Conservation (phyloP, 2,888 invertebrate species). For the Caradrina kadenii region DNA sequence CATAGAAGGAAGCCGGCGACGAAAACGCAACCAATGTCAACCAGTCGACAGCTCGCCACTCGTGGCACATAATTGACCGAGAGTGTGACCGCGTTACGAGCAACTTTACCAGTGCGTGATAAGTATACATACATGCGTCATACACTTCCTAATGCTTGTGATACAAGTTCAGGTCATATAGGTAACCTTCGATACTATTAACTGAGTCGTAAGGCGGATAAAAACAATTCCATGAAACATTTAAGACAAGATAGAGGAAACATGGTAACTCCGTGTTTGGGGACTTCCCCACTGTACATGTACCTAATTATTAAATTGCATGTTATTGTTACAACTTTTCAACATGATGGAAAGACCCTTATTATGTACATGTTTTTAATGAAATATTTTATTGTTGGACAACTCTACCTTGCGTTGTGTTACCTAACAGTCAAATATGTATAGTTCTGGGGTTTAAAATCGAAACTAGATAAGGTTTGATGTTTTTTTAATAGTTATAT, state of each 20-base stretch:
- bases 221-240: constrained; percentile 29
- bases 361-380: not conserved
- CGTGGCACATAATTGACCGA: constrained; percentile 75
- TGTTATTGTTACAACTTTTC: constrained; percentile 28
- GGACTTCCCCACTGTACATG: constrained; percentile 43
- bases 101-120: constrained; percentile 68
- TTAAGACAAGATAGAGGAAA: constrained; percentile 28
- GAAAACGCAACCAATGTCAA: constrained; percentile 81
- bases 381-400: not conserved
- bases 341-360: constrained; percentile 25
- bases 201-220: constrained; percentile 21
- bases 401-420: not conserved
- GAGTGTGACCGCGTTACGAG: constrained; percentile 71
- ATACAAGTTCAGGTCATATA: constrained; percentile 67
- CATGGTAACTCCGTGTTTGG: constrained; percentile 14
- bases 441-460: not conserved
- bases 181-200: constrained; percentile 36
- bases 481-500: not conserved
- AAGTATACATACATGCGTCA: constrained; percentile 64
- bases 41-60: constrained; percentile 66
- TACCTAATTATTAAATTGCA: constrained; percentile 7
- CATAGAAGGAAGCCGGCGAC: constrained; percentile 78
- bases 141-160: constrained; percentile 68
- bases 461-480: not conserved
- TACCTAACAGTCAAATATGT: not conserved